A percentile compares a stretch with the other conserved stretches of the same genome.
Conservation (phyloP, 2,888 invertebrate species). For the Flexamia atlantica region DNA sequence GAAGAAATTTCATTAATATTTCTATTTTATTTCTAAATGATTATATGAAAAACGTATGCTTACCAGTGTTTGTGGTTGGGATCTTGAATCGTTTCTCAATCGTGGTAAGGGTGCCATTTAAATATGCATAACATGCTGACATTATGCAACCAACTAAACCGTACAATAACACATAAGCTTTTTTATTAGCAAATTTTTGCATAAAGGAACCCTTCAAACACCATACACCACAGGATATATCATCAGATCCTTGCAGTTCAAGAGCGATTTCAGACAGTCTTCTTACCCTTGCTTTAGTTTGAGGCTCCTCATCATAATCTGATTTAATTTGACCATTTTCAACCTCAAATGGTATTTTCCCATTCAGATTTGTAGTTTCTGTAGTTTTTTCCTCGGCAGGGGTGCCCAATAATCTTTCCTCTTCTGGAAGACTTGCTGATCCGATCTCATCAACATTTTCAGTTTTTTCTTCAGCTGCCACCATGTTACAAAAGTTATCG, state of each 20-base stretch:
- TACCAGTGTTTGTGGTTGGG: constrained; percentile 83
- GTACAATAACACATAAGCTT: constrained; percentile 80
- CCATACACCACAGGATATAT: constrained; percentile 82
- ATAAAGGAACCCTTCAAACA: constrained; percentile 78
- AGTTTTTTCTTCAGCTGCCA: constrained; percentile 6
- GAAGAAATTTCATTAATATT: too few species aligned
- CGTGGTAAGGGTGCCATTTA: constrained; percentile 85
- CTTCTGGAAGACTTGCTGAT: constrained; percentile 15
- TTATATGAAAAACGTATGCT: too few species aligned
- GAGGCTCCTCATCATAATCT: neutral
- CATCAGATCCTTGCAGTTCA: constrained; percentile 73
- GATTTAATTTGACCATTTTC: constrained; percentile 19
- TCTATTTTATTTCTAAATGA: too few species aligned
- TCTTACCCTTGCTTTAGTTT: neutral
- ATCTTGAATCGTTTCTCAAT: constrained; percentile 86
- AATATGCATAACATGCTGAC: constrained; percentile 83
- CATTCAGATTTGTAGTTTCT: neutral
- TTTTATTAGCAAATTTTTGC: constrained; percentile 77
- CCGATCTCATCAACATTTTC: neutral
- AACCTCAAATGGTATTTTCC: neutral
- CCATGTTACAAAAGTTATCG: neutral
- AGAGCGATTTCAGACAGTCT: constrained; percentile 5
- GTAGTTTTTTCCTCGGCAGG: neutral
- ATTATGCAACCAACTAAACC: constrained; percentile 83
- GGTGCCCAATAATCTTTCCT: neutral